Base-by-base conservation (phyloP, 2,888 invertebrate genomes). In the Erynnis tages region DNA sequence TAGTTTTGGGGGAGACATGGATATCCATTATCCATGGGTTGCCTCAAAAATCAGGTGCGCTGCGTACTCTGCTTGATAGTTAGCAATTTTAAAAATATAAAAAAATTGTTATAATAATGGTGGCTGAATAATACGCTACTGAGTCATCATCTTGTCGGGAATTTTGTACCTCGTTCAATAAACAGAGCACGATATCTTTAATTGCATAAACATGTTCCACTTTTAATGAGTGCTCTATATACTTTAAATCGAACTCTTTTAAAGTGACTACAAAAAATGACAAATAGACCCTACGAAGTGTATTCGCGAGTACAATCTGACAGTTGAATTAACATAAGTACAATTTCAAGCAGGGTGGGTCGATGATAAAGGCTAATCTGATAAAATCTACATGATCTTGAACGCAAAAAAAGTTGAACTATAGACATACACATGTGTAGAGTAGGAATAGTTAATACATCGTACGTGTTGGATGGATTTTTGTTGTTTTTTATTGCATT, bases 331-430 rank as follows among this genome's bases (percentile, higher is more conserved):
- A 59, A 63, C 55, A 54, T 40, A 50, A 27, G 32, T 49, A 64
- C 56, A 58, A 57, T 57, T 38, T 65, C 27, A 34, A n/a, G 17
- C 4, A 11, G 17, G 41, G 21, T 41, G 25, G 21, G 16, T 40
- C 1, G n/a, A 41, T 17, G 40, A 40, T 48, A 48, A 48, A 32
- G 23, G 16, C 61, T 65, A 66, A 71, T 71, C 72, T 30, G 62
- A 66, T 68, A 66, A 62, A 68, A 65, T 41, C 60, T 68, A 65
- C 71, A 56, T 58, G 58, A 74, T 77, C 77, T 77, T 68, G 65
- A 56, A 52, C 65, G 8, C 25, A 32, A 13, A 19, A 1, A 11
- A 21, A 19, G 29, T 21, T 8, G 8, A 30, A 5, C 13, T 38
- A 29, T 43, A 43, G 29, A 30, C 2, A 0, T 16, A 40, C n/a